Evolutionary conservation across 2,797 vertebrate genomes (phyloP).

Genomic region (Acrossocheilus fasciatus): DNA sequence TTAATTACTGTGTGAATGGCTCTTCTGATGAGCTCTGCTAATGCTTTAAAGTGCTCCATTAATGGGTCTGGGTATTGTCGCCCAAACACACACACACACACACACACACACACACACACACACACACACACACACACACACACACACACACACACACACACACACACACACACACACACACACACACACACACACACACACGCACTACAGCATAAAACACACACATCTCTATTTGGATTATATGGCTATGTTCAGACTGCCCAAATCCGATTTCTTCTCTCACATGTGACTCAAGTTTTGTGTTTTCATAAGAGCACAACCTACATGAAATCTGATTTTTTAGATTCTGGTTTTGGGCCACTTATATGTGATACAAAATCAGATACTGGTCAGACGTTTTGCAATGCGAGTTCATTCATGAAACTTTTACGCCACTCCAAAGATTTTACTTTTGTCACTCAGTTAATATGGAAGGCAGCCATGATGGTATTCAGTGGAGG

Average conservation of each 20-base stretch:
- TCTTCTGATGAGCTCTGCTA: constrained; percentile 88
- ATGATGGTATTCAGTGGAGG: too few relatives aligned
- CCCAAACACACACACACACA: constrained; percentile 30
- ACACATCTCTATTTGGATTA: neutral
- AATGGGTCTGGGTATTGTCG: constrained; percentile 79
- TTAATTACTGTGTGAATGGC: constrained; percentile 98
- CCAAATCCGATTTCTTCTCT: neutral
- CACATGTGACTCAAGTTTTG: neutral
- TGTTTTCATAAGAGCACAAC: neutral
- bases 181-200: constrained; percentile 16
- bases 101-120: neutral
- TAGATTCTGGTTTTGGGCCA: neutral
- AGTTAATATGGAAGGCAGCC: too few relatives aligned
- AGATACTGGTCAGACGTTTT: neutral
- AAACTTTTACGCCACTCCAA: neutral
- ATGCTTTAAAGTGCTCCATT: constrained; percentile 80
- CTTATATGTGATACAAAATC: neutral
- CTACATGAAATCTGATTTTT: neutral
- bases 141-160: neutral
- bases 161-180: constrained; percentile 7
- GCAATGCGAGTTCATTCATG: neutral
- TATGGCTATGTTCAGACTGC: neutral
- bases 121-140: constrained; percentile 18
- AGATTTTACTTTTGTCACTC: too few relatives aligned
- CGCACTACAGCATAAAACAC: neutral